Base-by-base conservation (phyloP, 2,888 invertebrate species). In the Pammene fasciana region DNA sequence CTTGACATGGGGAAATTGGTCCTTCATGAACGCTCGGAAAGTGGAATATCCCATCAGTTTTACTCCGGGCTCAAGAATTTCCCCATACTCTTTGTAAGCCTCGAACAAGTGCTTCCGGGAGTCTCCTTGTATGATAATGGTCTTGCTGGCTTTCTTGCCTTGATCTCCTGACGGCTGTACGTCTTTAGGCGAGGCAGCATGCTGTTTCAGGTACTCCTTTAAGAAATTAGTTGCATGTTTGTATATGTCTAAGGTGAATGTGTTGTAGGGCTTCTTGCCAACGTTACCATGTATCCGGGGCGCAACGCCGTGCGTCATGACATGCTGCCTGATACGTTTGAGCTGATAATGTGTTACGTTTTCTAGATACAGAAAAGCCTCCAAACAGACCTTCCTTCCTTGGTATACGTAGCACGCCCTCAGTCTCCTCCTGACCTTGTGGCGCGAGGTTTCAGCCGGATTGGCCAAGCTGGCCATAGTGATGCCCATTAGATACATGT, bases 401-500 rank as follows among this genome's bases (percentile, higher is more conserved):
- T 96, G 96, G 80, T 96, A 96, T 5, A 96, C 95, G 79, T 96
- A 96, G 74, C 95, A 96, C 0, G 96, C 95, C 65, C 96, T 89
- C 65, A 96, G 89, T 82, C 96, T 93, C 86, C 95, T 94, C 57
- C 96, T 88, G 73, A 96, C 96, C 80, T 95, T 96, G 75, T 95
- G 95, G 26, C 96, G 88, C 0, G 95, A 95, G 0, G 95, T 95
- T 71, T 95, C 95, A 67, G 95, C 95, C 16, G 95, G 95, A 84
- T 96, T 96, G 0, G 96, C 95, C 74, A 96, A 88, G 76, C 96
- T 96, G 0, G 96, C 96, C 96, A 96, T 96, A 3, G 96, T 96
- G 41, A 96, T 95, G n/a, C 96, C 96, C 96, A 96, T 96, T 77
- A 96, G 88, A 82, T 96, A 96, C 96, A 96, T 96, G 84, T 96